Percentiles rank a stretch among this genome's conserved stretches.
phyloP scores from a whole-genome alignment of 2,888 invertebrate genomes.

The Allophyes oxyacanthae region DNA sequence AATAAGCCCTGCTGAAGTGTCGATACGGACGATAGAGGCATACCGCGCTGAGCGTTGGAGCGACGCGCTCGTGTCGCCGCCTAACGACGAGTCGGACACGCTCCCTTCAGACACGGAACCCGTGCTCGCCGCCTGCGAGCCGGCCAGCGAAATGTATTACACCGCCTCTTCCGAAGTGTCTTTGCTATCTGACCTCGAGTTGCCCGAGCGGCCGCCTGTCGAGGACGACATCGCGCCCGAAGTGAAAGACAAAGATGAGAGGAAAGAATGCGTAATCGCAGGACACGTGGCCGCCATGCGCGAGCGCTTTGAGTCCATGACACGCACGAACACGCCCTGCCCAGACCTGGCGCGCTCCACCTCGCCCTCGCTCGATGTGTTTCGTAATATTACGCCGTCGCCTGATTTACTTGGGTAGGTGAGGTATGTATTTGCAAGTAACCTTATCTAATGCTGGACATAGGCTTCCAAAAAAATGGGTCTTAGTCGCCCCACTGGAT shows the following conservation, averaged over 20 bases:
- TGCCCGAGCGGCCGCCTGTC: conserved; percentile 58
- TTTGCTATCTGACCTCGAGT: conserved; percentile 74
- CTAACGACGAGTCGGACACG: conserved; percentile 61
- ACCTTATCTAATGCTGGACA: too few species aligned
- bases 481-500: too few species aligned
- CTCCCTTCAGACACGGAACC: conserved; percentile 64
- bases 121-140: conserved; percentile 62
- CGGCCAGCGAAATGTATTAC: conserved; percentile 80
- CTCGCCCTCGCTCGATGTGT: conserved; percentile 74
- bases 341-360: conserved; percentile 72
- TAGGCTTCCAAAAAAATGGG: too few species aligned
- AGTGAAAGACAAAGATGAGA: conserved; percentile 62
- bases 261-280: conserved; percentile 75
- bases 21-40: conserved; percentile 63
- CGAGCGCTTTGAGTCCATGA: conserved; percentile 86
- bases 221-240: conserved; percentile 53
- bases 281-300: conserved; percentile 88
- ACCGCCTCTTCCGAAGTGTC: conserved; percentile 84
- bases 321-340: conserved; percentile 81
- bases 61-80: conserved; percentile 69
- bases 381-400: conserved; percentile 76
- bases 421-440: too few species aligned
- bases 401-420: conserved; percentile 71
- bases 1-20: conserved; percentile 68
- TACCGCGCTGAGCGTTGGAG: conserved; percentile 66